These are phyloP conservation scores for Trachymyrmex cornetzi DNA, from an alignment of 1,140 invertebrate genomes.

Conservation along the genomic window DNA sequence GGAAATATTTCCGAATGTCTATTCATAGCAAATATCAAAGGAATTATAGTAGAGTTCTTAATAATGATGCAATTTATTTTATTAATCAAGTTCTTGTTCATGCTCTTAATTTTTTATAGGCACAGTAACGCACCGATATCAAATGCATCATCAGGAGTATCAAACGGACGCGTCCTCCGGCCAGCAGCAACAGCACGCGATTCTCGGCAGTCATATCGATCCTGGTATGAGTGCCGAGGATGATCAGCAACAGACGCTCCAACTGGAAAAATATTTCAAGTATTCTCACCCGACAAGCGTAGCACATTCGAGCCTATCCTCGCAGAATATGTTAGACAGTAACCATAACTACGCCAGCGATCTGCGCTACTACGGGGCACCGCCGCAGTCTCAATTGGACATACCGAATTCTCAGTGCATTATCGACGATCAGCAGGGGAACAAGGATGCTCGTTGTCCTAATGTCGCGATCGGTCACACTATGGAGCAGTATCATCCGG, in stretches of 20 bases:
- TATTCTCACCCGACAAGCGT: constrained; percentile 84
- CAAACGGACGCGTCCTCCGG: constrained; percentile 74
- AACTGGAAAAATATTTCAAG: constrained; percentile 87
- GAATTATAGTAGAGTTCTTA: background rate
- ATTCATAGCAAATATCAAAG: background rate
- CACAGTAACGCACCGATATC: constrained; percentile 82
- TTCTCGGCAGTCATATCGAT: constrained; percentile 81
- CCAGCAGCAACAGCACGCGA: constrained; percentile 74
- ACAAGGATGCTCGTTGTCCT: constrained; percentile 81
- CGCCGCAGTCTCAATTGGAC: constrained; percentile 83
- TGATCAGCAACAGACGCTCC: constrained; percentile 83
- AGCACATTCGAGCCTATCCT: constrained; percentile 81
- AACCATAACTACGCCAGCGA: constrained; percentile 87
- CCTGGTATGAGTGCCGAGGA: constrained; percentile 79
- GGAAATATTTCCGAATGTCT: background rate
- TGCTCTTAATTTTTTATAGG: constrained; percentile 60
- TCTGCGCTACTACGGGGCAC: constrained; percentile 82
- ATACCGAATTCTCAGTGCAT: constrained; percentile 83
- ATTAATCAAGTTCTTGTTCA: too few species aligned
- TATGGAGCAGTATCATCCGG: constrained; percentile 84
- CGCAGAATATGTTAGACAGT: constrained; percentile 84
- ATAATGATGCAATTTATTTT: background rate
- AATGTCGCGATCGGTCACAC: constrained; percentile 77
- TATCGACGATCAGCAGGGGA: constrained; percentile 79
- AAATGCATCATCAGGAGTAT: constrained; percentile 85